phyloP scores from a whole-genome alignment of 1,140 invertebrate genomes.

The Harlomillsia oculata region DNA sequence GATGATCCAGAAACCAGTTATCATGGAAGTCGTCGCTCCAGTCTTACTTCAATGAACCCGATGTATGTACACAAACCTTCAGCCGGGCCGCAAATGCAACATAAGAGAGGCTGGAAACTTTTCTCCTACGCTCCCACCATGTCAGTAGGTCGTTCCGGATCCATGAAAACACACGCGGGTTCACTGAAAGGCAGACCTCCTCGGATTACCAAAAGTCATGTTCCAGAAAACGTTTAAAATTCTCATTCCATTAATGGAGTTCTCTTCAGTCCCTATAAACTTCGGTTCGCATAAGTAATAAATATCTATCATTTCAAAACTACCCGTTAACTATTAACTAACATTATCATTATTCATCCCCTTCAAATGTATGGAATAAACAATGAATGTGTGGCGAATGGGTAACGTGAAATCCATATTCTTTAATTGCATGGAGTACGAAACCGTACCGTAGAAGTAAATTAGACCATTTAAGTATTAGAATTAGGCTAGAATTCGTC shows the following conservation, averaged over 20 bases:
- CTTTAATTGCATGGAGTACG: too few relatives aligned
- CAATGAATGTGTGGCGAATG: too few relatives aligned
- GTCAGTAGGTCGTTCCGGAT: constrained; percentile 1
- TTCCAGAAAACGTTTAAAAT: constrained; percentile 31
- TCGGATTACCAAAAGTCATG: constrained; percentile 22
- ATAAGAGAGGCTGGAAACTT: constrained; percentile 30
- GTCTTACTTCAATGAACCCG: constrained; percentile 16
- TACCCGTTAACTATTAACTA: not conserved
- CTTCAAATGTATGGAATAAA: too few relatives aligned
- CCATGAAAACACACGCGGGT: constrained; percentile 4
- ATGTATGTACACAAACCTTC: not conserved
- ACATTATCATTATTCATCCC: too few relatives aligned
- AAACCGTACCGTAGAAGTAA: too few relatives aligned
- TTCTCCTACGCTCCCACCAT: constrained; percentile 28
- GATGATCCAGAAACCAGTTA: constrained; percentile 13
- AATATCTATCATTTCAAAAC: not conserved
- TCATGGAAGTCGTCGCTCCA: constrained; percentile 25
- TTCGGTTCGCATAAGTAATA: not conserved
- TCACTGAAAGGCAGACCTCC: constrained; percentile 10
- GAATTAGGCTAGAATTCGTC: too few relatives aligned
- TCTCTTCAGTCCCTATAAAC: not conserved
- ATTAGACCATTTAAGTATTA: too few relatives aligned
- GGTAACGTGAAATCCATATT: too few relatives aligned
- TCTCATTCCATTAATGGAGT: not conserved
- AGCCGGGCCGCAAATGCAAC: not conserved